These are phyloP conservation scores for Parnassius glacialis DNA, from an alignment of 2,888 invertebrate genomes.

Conservation along the genomic window DNA sequence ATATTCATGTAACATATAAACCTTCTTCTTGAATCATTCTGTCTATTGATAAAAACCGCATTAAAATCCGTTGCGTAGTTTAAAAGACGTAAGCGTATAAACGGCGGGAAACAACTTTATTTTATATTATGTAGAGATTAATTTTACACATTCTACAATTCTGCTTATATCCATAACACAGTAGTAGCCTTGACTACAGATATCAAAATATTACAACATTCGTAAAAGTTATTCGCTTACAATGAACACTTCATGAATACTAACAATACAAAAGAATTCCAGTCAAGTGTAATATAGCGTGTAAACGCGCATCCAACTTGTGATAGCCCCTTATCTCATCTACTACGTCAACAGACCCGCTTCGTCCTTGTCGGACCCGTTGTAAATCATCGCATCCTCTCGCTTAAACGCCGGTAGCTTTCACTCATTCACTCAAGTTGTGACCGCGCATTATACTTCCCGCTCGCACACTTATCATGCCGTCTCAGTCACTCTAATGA, in stretches of 20 bases:
- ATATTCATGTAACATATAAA: too few species aligned
- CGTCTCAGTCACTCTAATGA: conserved; percentile 68
- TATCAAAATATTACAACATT: too few species aligned
- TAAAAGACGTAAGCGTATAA: too few species aligned
- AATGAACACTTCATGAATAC: conserved; percentile 24
- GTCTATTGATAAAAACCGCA: too few species aligned
- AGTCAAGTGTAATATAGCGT: conserved; percentile 54
- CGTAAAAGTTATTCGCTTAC: conserved; percentile 10
- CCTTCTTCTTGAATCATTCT: too few species aligned
- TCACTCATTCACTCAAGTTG: conserved; percentile 67
- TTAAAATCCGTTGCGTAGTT: too few species aligned
- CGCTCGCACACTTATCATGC: conserved; percentile 52
- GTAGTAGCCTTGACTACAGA: too few species aligned
- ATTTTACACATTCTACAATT: too few species aligned
- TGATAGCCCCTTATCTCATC: conserved; percentile 80
- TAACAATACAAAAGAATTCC: conserved; percentile 24
- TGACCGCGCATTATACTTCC: conserved; percentile 28
- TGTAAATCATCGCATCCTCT: conserved; percentile 36
- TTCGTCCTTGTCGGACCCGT: conserved; percentile 51
- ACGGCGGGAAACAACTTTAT: too few species aligned
- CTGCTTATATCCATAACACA: too few species aligned
- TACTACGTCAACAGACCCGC: conserved; percentile 75
- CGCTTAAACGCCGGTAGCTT: conserved; percentile 53
- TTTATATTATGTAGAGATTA: too few species aligned
- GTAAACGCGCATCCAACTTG: conserved; percentile 58